Base-by-base conservation (phyloP, 2,888 invertebrate species). In the Sycophila texana region DNA sequence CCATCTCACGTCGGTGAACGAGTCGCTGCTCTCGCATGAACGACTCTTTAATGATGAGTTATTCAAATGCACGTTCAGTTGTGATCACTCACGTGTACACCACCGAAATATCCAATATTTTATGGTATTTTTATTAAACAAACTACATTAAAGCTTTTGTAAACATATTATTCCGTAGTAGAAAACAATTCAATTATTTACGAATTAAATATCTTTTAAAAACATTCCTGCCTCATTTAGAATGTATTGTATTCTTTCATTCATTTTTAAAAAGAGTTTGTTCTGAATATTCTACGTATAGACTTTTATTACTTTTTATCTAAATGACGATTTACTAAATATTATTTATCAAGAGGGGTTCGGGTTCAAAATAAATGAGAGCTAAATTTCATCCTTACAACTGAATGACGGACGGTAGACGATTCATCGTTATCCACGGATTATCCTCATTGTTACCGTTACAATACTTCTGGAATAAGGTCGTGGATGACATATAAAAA, bases 401-500 rank as follows among this genome's bases (percentile, higher is more conserved):
- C 47, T 57, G 57, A 63, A 26, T 39, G 58, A 71, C 26, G 22
- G 26, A 71, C 66, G 61, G 68, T 30, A 22, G 65, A 58, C 74
- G 51, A 79, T 74, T 79, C 39, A 70, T 68, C 60, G 18, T n/a
- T 20, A 18, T 30, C 74, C 74, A 39, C 30, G 60, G 70, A 74
- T 74, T 79, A 20, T 61, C 79, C 22, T 53, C 49, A 79, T 75
- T 79, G 75, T 75, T 79, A 72, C 53, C 60, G 72, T 74, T 79
- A 74, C 66, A 71, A 58, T 70, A 47, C 30, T 30, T 14, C 65
- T 49, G n/a, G 66, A 79, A 66, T 67, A 72, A 67, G 75, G 79
- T 67, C 79, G 74, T 26, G 49, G 20, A 60, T 49, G 60, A 63
- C 55, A 22, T 10, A 61, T 51, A 73, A 60, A 66, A 74, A 74